These are phyloP conservation scores for Suncus etruscus DNA, from an alignment of 2,113 vertebrate genomes.

Conservation along the genomic window DNA sequence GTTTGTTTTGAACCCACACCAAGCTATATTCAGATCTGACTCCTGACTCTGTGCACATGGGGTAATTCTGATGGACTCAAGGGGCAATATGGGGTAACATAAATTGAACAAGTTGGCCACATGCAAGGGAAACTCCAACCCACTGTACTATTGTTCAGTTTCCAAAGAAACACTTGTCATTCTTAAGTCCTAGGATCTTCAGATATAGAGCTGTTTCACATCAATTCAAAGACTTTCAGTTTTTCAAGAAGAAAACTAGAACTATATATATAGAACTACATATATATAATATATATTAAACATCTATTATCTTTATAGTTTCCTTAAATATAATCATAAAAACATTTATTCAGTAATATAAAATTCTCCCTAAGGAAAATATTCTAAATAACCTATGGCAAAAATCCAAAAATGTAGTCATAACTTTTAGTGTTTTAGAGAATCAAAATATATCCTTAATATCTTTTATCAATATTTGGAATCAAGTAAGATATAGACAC, in stretches of 20 bases:
- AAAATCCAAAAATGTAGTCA: background rate
- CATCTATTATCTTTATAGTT: background rate
- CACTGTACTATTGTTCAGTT: background rate
- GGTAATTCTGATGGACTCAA: too few relatives aligned
- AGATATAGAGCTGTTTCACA: background rate
- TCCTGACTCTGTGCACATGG: too few relatives aligned
- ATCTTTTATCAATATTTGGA: background rate
- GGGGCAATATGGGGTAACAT: too few relatives aligned
- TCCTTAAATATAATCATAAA: background rate
- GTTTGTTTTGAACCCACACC: too few relatives aligned
- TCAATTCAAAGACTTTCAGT: background rate
- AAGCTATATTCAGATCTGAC: too few relatives aligned
- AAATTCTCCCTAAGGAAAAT: background rate
- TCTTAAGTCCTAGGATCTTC: background rate
- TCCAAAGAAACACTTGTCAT: background rate
- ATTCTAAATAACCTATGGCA: background rate
- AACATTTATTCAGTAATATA: background rate
- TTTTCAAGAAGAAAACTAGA: background rate
- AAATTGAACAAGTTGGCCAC: too few relatives aligned
- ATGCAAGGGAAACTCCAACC: too few relatives aligned
- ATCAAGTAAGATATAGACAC: background rate
- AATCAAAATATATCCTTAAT: background rate
- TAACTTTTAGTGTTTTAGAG: background rate
- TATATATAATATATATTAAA: too few relatives aligned
- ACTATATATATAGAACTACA: too few relatives aligned